Conservation (phyloP, 2,888 invertebrate genomes). For the Chaitophorus viminalis region DNA sequence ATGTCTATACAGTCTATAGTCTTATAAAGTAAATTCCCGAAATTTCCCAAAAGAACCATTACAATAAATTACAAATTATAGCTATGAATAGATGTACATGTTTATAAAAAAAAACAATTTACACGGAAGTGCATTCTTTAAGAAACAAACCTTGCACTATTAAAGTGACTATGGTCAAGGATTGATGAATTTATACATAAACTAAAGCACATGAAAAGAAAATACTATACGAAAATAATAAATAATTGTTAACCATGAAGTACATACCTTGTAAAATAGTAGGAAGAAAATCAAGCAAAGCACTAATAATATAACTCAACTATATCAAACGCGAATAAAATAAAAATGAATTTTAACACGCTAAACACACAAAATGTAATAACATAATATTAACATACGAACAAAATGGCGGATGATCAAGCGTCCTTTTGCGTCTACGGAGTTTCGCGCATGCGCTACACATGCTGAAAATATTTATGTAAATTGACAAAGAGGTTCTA, state of each 20-base stretch:
- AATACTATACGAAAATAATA: not conserved
- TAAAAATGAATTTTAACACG: not conserved
- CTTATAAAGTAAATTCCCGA: too few species aligned
- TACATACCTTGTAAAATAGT: slow-evolving; percentile 26
- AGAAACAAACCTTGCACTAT: not conserved
- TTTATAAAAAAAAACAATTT: too few species aligned
- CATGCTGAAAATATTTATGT: slow-evolving; percentile 11
- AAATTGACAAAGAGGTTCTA: slow-evolving; percentile 29
- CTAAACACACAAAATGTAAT: not conserved
- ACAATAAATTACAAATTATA: too few species aligned
- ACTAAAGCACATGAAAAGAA: slow-evolving; percentile 28
- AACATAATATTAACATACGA: slow-evolving; percentile 5
- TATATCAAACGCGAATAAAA: not conserved
- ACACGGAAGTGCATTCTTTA: not conserved
- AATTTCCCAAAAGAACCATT: too few species aligned
- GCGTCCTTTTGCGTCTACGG: slow-evolving; percentile 31
- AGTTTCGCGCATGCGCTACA: slow-evolving; percentile 30
- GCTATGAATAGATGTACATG: too few species aligned
- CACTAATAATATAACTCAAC: slow-evolving; percentile 36
- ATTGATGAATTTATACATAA: not conserved
- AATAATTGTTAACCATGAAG: not conserved
- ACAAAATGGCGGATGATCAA: slow-evolving; percentile 54
- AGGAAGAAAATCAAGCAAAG: not conserved
- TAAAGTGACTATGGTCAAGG: not conserved
- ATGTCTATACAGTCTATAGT: too few species aligned